Percentiles rank a stretch among this genome's conserved stretches.
Evolutionary conservation across 2,888 invertebrate species (phyloP).

Genomic region (Watsonalla cultraria): DNA sequence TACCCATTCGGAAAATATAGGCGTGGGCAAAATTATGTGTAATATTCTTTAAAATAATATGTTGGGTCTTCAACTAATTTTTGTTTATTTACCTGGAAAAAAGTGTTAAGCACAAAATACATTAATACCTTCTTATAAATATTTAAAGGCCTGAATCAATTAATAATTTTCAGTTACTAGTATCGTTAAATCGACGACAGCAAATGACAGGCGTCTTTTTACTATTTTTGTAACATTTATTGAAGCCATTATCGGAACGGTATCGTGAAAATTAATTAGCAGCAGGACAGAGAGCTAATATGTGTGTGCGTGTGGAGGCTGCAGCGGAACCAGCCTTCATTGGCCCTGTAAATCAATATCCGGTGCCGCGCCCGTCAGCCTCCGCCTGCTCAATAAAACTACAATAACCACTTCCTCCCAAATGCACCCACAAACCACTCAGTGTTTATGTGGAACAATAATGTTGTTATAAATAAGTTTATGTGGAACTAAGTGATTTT

Average conservation of each 20-base stretch:
- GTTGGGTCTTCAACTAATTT: no score
- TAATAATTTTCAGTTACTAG: no score
- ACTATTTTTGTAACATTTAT: slow-evolving; percentile 8
- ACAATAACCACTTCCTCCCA: slow-evolving; percentile 37
- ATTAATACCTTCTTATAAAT: no score
- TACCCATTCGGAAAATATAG: no score
- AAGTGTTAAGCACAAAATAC: no score
- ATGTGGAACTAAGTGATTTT: background rate
- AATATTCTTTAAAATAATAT: no score
- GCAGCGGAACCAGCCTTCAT: slow-evolving; percentile 52
- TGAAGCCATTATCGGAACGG: slow-evolving; percentile 17
- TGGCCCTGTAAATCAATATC: slow-evolving; percentile 73
- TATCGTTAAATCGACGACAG: no score
- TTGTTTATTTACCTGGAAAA: no score
- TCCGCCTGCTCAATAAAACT: slow-evolving; percentile 32
- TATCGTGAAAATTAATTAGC: slow-evolving; percentile 56
- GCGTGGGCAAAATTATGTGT: no score
- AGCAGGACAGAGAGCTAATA: slow-evolving; percentile 48
- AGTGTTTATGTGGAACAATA: background rate
- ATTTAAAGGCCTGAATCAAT: no score
- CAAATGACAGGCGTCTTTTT: no score
- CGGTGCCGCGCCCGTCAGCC: slow-evolving; percentile 53
- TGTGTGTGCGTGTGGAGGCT: slow-evolving; percentile 26
- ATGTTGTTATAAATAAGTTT: background rate
- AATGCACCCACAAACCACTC: slow-evolving; percentile 9